These are phyloP conservation scores for Catajapyx aquilonaris DNA, from an alignment of 1,140 invertebrate genomes.

Conservation along the genomic window DNA sequence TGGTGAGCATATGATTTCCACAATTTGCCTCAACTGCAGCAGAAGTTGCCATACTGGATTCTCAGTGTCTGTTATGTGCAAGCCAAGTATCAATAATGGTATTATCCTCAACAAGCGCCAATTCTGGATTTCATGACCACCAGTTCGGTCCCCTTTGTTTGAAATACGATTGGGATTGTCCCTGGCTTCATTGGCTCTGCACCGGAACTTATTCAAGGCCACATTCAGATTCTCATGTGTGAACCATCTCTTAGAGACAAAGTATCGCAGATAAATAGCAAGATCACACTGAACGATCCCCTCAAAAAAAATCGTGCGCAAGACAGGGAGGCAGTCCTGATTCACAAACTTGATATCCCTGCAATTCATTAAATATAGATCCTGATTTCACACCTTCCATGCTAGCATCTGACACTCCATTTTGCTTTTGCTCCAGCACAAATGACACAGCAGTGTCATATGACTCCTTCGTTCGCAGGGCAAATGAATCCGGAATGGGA, in stretches of 20 bases:
- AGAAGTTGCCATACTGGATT: conserved; percentile 9
- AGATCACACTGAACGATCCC: conserved; percentile 5
- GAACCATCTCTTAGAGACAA: conserved; percentile 5
- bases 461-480: neutral
- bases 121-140: conserved; percentile 5
- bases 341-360: conserved; percentile 5
- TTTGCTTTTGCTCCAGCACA: neutral
- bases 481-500: neutral
- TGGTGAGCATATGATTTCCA: conserved; percentile 13
- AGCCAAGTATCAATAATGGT: conserved; percentile 8
- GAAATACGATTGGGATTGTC: neutral
- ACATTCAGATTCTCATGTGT: conserved; percentile 4
- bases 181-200: neutral
- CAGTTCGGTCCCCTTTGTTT: neutral
- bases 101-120: conserved; percentile 10
- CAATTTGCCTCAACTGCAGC: conserved; percentile 11
- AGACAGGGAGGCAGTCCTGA: conserved; percentile 6
- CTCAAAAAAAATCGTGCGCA: conserved; percentile 7
- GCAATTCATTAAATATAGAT: conserved; percentile 4
- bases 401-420: neutral
- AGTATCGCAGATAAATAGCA: conserved; percentile 3
- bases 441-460: neutral
- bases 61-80: conserved; percentile 9
- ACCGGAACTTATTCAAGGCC: neutral
- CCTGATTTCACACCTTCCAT: conserved; percentile 2